Evolutionary conservation across 2,797 vertebrate species (phyloP).

Genomic region (Diglossa cyanea): DNA sequence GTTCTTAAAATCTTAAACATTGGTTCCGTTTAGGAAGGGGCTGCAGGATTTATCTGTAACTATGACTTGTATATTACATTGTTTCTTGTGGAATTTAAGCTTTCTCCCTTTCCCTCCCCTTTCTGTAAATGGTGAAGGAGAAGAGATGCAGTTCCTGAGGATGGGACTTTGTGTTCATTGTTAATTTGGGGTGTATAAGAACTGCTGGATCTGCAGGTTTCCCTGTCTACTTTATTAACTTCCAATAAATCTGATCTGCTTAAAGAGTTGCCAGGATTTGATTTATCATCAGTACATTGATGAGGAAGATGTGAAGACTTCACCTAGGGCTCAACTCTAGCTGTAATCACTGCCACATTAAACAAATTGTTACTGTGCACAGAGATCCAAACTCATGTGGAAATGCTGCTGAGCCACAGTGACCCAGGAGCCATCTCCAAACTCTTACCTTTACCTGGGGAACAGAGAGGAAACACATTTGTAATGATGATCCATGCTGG

Average conservation of each 20-base stretch:
- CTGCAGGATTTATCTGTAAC: not conserved
- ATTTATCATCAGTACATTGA: not conserved
- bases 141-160: not conserved
- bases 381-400: not conserved
- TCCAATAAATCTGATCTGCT: slow-evolving; percentile 5
- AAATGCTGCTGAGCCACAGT: accelerated
- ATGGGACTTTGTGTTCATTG: not conserved
- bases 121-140: not conserved
- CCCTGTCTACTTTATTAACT: not conserved
- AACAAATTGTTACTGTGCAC: not conserved
- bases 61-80: not conserved
- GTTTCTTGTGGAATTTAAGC: not conserved
- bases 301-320: not conserved
- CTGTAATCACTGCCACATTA: not conserved
- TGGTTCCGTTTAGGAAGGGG: not conserved
- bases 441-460: not conserved
- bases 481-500: not conserved
- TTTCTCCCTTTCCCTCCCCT: not conserved
- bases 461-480: not conserved
- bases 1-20: not conserved
- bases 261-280: not conserved
- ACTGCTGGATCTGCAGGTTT: not conserved
- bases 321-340: not conserved
- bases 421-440: not conserved
- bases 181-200: not conserved